Conservation (phyloP, 1,140 invertebrate species). For the Penaeus japonicus region DNA sequence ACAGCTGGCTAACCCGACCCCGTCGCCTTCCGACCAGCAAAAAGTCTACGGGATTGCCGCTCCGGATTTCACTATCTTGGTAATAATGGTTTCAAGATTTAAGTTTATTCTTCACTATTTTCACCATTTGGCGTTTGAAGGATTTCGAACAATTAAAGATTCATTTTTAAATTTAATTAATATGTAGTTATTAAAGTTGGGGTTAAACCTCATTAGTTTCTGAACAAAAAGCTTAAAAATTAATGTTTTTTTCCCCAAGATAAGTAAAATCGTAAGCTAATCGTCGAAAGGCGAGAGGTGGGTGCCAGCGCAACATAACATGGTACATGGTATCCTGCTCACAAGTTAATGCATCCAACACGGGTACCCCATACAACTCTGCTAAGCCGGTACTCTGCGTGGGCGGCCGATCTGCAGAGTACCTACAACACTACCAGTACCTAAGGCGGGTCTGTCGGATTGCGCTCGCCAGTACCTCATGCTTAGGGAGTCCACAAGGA, state of each 20-base stretch:
- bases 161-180: too few relatives aligned
- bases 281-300: not conserved
- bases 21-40: slow-evolving; percentile 14
- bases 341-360: slow-evolving; percentile 54
- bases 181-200: too few relatives aligned
- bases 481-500: not conserved
- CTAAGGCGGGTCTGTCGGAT: slow-evolving; percentile 41
- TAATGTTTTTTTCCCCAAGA: too few relatives aligned
- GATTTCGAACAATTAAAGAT: too few relatives aligned
- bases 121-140: too few relatives aligned
- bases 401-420: slow-evolving; percentile 42
- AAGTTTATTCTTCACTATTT: too few relatives aligned
- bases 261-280: not conserved
- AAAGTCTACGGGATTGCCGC: too few relatives aligned
- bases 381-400: slow-evolving; percentile 44
- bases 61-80: too few relatives aligned
- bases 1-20: slow-evolving; percentile 11
- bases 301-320: slow-evolving; percentile 39
- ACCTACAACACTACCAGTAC: slow-evolving; percentile 46
- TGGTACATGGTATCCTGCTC: slow-evolving; percentile 55
- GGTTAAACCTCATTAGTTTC: too few relatives aligned
- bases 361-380: slow-evolving; percentile 43
- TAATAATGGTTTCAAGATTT: too few relatives aligned
- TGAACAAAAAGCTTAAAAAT: too few relatives aligned
- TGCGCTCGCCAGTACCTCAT: slow-evolving; percentile 25